Evolutionary conservation across 2,888 invertebrate genomes (phyloP).

Genomic region (Xanthorhoe designata): DNA sequence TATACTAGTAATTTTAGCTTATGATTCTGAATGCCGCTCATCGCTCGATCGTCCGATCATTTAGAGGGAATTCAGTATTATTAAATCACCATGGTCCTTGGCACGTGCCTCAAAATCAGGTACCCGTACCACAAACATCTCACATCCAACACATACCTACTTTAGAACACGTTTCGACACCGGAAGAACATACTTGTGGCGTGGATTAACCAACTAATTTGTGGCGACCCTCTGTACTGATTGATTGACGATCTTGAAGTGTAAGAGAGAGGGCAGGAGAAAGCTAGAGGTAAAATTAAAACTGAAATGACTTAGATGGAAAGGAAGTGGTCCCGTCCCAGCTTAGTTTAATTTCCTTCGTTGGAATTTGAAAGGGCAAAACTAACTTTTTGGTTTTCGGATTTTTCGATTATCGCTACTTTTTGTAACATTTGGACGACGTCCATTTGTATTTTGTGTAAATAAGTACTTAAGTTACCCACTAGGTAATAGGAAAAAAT

Average conservation of each 20-base stretch:
- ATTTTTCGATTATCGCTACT: no score
- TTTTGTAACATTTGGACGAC: no score
- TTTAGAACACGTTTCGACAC: constrained; percentile 31
- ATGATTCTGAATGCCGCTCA: no score
- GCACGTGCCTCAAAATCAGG: constrained; percentile 25
- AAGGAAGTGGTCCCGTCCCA: constrained; percentile 5
- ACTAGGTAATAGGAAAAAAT: no score
- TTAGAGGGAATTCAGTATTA: no score
- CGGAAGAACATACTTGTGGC: constrained; percentile 50
- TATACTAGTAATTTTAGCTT: no score
- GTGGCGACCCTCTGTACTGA: constrained; percentile 45
- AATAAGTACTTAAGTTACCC: no score
- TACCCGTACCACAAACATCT: neutral
- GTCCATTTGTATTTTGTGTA: no score
- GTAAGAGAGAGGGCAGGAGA: neutral
- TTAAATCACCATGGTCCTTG: constrained; percentile 4
- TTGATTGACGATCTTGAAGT: constrained; percentile 44
- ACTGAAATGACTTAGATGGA: neutral
- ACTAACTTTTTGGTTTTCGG: no score
- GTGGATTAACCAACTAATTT: constrained; percentile 48
- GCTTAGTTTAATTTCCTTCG: neutral
- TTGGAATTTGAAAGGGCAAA: no score
- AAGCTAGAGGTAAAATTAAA: constrained; percentile 1
- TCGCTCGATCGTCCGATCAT: no score
- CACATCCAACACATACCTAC: constrained; percentile 5